Conservation (phyloP, 2,888 invertebrate genomes). For the Chloromyia formosa region DNA sequence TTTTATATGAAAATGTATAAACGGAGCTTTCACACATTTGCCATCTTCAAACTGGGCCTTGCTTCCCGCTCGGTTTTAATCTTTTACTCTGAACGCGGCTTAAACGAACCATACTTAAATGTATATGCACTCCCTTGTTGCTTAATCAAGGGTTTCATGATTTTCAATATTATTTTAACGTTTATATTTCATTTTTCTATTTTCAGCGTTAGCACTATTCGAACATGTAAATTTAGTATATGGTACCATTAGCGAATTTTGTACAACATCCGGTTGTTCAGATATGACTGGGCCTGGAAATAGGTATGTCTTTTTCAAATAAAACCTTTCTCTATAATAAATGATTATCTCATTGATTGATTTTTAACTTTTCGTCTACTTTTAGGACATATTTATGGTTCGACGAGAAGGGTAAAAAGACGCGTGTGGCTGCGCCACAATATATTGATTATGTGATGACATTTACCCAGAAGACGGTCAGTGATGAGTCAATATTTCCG, state of each 20-base stretch:
- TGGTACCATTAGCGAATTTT: constrained; percentile 98
- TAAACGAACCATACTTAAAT: no score
- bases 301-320: constrained; percentile 73
- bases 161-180: no score
- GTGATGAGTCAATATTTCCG: constrained; percentile 96
- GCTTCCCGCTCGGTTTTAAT: no score
- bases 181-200: constrained; percentile 46
- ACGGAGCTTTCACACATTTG: no score
- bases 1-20: no score
- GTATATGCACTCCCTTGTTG: no score
- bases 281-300: constrained; percentile 97
- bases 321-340: no score
- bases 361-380: no score
- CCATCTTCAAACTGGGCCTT: no score
- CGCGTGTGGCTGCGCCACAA: constrained; percentile 95
- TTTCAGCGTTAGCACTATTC: constrained; percentile 93
- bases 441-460: constrained; percentile 99
- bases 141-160: no score
- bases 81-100: no score
- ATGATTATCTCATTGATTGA: no score
- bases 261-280: constrained; percentile 93
- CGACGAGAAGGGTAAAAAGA: constrained; percentile 98
- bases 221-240: constrained; percentile 99
- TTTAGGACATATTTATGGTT: constrained; percentile 95
- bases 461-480: constrained; percentile 95